Evolutionary conservation across 1,140 invertebrate genomes (phyloP).

Genomic region (Agrilus planipennis): DNA sequence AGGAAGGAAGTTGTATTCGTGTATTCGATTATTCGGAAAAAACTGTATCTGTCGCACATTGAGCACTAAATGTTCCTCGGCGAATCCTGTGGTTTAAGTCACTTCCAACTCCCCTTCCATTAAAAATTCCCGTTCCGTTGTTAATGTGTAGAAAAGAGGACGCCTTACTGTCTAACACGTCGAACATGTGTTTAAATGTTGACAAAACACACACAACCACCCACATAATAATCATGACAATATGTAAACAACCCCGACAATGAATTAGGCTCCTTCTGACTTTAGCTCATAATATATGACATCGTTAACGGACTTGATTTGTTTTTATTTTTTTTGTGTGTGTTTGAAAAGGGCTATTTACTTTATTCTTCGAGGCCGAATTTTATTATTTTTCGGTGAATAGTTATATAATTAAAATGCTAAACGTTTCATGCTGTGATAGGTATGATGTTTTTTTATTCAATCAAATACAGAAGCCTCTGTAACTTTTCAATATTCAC

Average conservation of each 20-base stretch:
- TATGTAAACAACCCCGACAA: constrained; percentile 21
- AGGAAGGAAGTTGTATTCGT: no score
- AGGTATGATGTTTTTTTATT: not conserved
- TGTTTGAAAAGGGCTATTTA: no score
- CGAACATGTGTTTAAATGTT: constrained; percentile 10
- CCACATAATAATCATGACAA: constrained; percentile 22
- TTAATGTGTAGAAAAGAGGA: not conserved
- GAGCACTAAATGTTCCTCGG: no score
- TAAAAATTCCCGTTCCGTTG: not conserved
- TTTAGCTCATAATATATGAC: constrained; percentile 17
- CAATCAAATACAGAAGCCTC: not conserved
- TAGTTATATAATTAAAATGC: not conserved
- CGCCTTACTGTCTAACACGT: constrained; percentile 10
- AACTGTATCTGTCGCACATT: no score
- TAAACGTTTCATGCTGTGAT: not conserved
- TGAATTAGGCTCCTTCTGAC: constrained; percentile 20
- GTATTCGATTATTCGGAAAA: no score
- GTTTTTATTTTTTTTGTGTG: no score
- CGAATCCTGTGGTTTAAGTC: constrained; percentile 7
- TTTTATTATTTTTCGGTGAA: constrained; percentile 8
- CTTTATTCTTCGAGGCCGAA: constrained; percentile 15
- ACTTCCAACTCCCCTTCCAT: constrained; percentile 4
- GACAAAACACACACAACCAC: constrained; percentile 9
- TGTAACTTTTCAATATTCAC: no score
- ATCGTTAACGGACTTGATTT: constrained; percentile 21